Percentiles rank a stretch among this genome's conserved stretches.
These are phyloP conservation scores for Stylophora pistillata DNA, from an alignment of 64 coral and sea anemone species.

Conservation along the genomic window DNA sequence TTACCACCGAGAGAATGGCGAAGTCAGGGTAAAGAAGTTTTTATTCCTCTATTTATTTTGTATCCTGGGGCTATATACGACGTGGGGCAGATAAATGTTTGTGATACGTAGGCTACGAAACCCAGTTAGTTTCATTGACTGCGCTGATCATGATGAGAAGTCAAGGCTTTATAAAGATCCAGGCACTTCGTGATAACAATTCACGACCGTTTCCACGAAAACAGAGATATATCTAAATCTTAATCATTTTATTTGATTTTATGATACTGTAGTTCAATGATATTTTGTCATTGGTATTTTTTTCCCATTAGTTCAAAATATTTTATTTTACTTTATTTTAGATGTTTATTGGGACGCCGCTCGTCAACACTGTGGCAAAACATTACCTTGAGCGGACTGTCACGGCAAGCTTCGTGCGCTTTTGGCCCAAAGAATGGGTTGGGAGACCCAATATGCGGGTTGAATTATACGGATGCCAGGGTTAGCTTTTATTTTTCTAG, in stretches of 20 bases:
- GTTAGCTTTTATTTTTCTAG: not conserved
- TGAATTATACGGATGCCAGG: slow-evolving; percentile 20
- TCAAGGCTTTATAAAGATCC: no score
- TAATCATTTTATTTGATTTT: no score
- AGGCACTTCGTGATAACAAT: no score
- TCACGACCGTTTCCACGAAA: no score
- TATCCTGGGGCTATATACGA: not conserved
- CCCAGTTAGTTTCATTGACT: no score
- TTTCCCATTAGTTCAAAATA: no score
- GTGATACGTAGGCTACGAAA: not conserved
- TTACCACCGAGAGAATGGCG: not conserved
- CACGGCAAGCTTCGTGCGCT: slow-evolving; percentile 14
- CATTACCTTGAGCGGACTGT: not conserved
- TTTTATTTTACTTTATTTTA: not conserved
- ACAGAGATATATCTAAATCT: no score
- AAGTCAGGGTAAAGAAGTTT: not conserved
- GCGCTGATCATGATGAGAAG: no score
- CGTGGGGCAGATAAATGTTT: not conserved
- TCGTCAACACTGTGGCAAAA: not conserved
- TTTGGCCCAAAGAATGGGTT: slow-evolving; percentile 18
- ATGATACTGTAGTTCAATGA: no score
- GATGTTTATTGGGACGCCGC: not conserved
- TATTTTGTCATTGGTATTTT: no score
- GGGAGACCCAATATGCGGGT: not conserved
- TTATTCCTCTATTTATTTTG: not conserved